Evolutionary conservation across 2,888 invertebrate genomes (phyloP), one percentile per base, ranked within the genome.

Genomic region (Hydroisotoma schaefferi): DNA sequence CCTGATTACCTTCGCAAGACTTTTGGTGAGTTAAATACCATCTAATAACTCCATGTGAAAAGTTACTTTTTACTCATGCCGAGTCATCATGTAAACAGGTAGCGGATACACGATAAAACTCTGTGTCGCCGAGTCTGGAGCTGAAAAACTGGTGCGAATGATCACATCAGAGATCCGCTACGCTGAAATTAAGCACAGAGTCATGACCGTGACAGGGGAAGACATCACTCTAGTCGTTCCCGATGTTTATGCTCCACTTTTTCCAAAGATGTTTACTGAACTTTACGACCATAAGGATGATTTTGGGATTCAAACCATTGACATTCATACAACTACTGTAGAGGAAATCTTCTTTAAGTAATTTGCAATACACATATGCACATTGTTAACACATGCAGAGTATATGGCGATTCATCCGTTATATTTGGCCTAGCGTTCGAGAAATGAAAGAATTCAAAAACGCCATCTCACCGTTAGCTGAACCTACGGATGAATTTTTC

Each of bases 291-390:
- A 44, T 12, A 52, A 61, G 43, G 61, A 61, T 0, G 54, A n/a
- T 2, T 27, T 61, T 2, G 57, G 57, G 15, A 49, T 61, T 20
- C 15, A 40, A 12, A 33, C 57, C 18, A 33, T 61, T 20, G 56
- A 61, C 20, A 48, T 57, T 10, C 56, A 57, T 26, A 57, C 46
- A 27, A 56, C 56, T 1, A 40, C 61, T 1, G 54, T 61, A 6
- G 61, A 61, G 33, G 61, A 61, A 28, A 33, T 61, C 2, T 61
- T 57, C 23, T 47, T 53, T 28, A 56, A 56, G 59, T 59, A 5
- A 20, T 22, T 15, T 33, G 6, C 33, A 33, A 10, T 15, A 33
- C 33, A 33, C 33, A 6, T 33, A 10, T 33, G 6, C 33, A 33
- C 6, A 43, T 43, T 43, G 18, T 15, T 43, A 15, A 10, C 12